Base-by-base conservation (phyloP, 2,888 invertebrate species). In the Magallana nippona region DNA sequence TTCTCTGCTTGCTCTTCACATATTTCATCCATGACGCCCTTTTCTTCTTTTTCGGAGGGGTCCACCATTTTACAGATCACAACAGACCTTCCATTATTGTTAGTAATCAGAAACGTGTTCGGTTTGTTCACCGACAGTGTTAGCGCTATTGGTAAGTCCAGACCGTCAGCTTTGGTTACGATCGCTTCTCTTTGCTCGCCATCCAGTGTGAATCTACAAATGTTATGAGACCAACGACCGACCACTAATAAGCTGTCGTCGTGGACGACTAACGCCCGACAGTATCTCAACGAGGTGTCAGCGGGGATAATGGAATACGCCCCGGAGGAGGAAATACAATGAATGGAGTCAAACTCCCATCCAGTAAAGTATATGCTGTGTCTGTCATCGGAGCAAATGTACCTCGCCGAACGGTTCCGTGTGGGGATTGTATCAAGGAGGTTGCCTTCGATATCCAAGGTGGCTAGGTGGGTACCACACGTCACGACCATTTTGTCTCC, bases 171-270 rank as follows among this genome's bases (percentile, higher is more conserved):
- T 44, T 83, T 83, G 15, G 62, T 55, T 22, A 83, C 11, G 19
- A 83, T 22, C 3, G 77, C 79, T 19, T 71, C 83, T 19, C 60
- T 32, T 56, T 63, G 80, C 15, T 80, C 63, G 10, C 83, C 79
- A 58, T 83, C 83, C 11, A 71, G 44, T 8, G 80, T 44, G 1
- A 83, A 71, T 19, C 80, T 63, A 13, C 71, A 71, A 5, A 84
- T 78, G 55, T 82, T 84, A 32, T 84, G 84, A 44, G 84, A 79
- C 79, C 82, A 82, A 2, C 84, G 77, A n/a, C 84, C 82, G 10
- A 84, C 82, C 17, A 84, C 82, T 15, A 82, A 79, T 1, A 82
- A 62, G 10, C 78, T 82, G 13, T 82, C 81, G 17, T 63, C 44
- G 22, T 84, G 62, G 8, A 82, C 19, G 1, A 79, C 44, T 17